Evolutionary conservation across 2,113 vertebrate species (phyloP).

Genomic region (Picathartes gymnocephalus): DNA sequence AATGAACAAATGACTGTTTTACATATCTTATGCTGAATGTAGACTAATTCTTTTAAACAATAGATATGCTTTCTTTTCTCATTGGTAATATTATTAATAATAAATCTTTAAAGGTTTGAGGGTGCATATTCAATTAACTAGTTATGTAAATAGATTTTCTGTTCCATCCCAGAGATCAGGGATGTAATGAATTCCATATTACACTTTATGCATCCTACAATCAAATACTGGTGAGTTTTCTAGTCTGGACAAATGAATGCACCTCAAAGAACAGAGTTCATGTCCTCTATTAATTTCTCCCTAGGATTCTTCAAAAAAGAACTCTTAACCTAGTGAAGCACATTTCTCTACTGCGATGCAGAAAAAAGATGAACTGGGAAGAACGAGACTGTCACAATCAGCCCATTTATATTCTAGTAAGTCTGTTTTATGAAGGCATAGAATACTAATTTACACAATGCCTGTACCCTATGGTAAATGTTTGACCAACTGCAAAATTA

Average conservation of each 20-base stretch:
- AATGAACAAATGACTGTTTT: not conserved
- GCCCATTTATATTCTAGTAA: not conserved
- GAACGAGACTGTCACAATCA: not conserved
- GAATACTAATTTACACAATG: not conserved
- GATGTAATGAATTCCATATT: not conserved
- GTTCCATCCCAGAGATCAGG: not conserved
- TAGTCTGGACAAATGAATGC: not conserved
- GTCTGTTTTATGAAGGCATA: not conserved
- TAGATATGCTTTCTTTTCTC: not conserved
- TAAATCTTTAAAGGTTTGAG: not conserved
- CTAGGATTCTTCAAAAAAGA: not conserved
- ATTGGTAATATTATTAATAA: not conserved
- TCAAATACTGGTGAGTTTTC: not conserved
- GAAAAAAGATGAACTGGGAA: not conserved
- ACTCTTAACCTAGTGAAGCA: not conserved
- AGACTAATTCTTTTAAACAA: not conserved
- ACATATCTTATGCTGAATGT: not conserved
- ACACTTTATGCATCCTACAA: not conserved
- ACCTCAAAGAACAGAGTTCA: not conserved
- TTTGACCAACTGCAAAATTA: not conserved
- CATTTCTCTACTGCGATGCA: not conserved
- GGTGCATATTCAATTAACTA: not conserved
- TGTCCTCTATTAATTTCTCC: not conserved
- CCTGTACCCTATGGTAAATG: not conserved
- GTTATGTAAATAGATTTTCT: not conserved